Evolutionary conservation across 2,113 vertebrate species (phyloP).

Genomic region (Neolamprologus tretocephalus): DNA sequence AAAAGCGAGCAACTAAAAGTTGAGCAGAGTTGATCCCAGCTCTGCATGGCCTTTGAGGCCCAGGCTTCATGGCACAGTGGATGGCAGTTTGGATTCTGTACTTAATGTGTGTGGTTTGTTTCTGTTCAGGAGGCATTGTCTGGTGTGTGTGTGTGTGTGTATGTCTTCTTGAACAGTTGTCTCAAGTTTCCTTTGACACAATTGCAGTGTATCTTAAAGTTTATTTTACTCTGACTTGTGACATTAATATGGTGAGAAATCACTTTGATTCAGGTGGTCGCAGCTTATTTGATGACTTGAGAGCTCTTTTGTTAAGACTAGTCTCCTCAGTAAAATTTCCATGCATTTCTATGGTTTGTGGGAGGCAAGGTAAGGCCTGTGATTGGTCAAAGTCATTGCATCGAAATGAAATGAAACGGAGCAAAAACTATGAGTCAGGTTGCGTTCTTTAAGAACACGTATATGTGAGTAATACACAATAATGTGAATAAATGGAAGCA

Average conservation of each 20-base stretch:
- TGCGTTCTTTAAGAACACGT: background rate
- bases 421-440: background rate
- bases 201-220: background rate
- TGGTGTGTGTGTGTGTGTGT: background rate
- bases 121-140: conserved; percentile 14
- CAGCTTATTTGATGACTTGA: conserved; percentile 16
- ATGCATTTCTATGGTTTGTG: background rate
- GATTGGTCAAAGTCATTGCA: background rate
- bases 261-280: conserved; percentile 37
- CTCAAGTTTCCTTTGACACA: conserved; percentile 9
- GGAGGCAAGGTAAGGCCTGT: conserved; percentile 3
- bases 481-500: background rate
- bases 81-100: conserved; percentile 23
- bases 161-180: background rate
- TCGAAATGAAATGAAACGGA: background rate
- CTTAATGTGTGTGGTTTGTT: conserved; percentile 44
- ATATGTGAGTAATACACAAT: background rate
- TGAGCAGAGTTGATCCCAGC: background rate
- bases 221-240: background rate
- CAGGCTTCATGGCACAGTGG: conserved; percentile 12
- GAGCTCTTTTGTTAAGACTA: conserved; percentile 26
- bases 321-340: conserved; percentile 21
- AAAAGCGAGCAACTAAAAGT: conserved; percentile 25
- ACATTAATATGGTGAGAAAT: conserved; percentile 50
- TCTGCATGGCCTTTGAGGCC: background rate